Evolutionary conservation across 1,140 invertebrate genomes (phyloP), one percentile per base, ranked within the genome.

Genomic region (Glossosoma conforme): DNA sequence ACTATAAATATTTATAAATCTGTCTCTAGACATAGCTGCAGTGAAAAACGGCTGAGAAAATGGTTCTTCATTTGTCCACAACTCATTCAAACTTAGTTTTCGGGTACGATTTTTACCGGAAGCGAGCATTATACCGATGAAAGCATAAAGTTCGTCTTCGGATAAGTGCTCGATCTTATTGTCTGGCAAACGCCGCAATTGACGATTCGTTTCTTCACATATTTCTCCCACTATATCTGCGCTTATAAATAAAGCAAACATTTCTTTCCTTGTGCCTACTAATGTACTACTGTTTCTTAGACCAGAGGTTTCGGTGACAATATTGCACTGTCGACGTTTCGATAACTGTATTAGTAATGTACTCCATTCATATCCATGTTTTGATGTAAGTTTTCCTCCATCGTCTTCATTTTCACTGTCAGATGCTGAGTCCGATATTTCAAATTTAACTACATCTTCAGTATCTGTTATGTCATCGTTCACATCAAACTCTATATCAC

Each of bases 11-110:
- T 33, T 19, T 6, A 20, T 18, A 37, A 47, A 47, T 37, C 44
- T 13, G 21, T 47, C 33, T 36, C 44, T 15, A 17, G 44, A 47
- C 44, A 47, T 47, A 8, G 44, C 44, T 13, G 44, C 44, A 9
- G 44, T 18, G 43, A 14, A 44, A 32, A 44, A 47, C 3, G 33
- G 30, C 21, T 46, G 44, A 9, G 17, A 36, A 46, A 46, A 46
- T 18, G 20, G 30, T 35, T 2, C 20, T 2, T 46, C 44, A 35
- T 2, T 36, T 8, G 15, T 19, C 33, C 44, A 46, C 19, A 46
- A 15, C 32, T 44, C 43, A 17, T 17, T n/a, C 11, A 44, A 44
- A 32, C 24, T 30, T 3, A 30, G 17, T 20, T 47, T 47, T 9
- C 44, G 8, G 13, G 13, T 13, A 21, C 14, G n/a, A 10, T 18